Percentiles rank a stretch among this genome's conserved stretches.
Conservation (phyloP, 2,797 vertebrate species). For the Menidia menidia region DNA sequence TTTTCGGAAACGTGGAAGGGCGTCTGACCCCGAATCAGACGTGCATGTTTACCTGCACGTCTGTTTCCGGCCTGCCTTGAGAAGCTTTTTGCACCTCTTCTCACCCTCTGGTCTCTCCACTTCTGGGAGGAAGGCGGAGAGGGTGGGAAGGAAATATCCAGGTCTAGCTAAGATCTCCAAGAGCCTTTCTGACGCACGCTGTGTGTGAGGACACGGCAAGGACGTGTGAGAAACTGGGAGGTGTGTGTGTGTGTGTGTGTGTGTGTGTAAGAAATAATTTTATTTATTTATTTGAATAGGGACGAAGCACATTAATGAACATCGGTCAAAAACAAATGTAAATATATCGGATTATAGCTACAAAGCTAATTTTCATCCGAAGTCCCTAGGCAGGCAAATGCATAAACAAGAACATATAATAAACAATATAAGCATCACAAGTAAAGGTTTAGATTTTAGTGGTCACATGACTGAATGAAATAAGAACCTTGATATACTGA, state of each 20-base stretch:
- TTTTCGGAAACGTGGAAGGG: background rate
- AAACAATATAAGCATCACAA: no score
- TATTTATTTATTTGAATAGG: no score
- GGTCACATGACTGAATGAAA: conserved; percentile 8
- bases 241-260: background rate
- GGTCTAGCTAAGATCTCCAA: conserved; percentile 60
- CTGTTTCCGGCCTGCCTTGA: background rate
- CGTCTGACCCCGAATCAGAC: background rate
- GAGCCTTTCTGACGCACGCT: conserved; percentile 62
- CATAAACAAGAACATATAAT: no score
- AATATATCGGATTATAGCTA: no score
- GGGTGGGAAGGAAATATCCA: conserved; percentile 32
- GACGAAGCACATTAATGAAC: no score
- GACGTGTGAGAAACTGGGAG: conserved; percentile 42
- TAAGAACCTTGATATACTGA: conserved; percentile 36
- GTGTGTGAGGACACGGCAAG: conserved; percentile 69
- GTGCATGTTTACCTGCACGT: conserved; percentile 19
- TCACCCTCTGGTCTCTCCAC: conserved; percentile 64
- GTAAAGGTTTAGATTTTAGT: conserved; percentile 8
- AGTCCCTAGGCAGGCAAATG: no score
- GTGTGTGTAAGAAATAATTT: no score
- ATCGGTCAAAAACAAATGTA: no score
- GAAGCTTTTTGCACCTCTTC: conserved; percentile 79
- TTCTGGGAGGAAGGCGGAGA: conserved; percentile 41
- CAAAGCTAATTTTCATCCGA: no score